phyloP scores from a whole-genome alignment of 2,797 vertebrate species.

The Toxotes lorentzi region DNA sequence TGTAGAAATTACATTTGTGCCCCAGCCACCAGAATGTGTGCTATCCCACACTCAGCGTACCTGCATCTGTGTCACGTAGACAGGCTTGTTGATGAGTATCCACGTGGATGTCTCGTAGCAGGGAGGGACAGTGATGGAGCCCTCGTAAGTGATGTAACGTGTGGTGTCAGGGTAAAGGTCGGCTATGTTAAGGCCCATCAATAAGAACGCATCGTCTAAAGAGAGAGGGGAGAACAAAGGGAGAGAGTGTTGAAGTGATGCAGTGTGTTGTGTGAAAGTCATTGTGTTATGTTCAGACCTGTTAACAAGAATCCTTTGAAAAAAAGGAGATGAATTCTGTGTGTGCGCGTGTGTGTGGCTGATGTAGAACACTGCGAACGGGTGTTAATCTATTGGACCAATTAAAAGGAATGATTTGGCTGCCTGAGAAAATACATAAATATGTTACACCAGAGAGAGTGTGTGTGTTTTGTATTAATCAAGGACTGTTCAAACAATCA shows the following conservation, averaged over 20 bases:
- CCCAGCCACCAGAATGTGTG: not conserved
- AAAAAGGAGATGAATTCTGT: not conserved
- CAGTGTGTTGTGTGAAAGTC: slow-evolving; percentile 18
- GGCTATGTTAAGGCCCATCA: slow-evolving; percentile 95
- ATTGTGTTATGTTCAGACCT: not conserved
- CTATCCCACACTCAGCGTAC: slow-evolving; percentile 70
- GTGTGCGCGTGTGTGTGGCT: not conserved
- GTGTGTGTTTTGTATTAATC: slow-evolving; percentile 65
- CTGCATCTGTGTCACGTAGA: slow-evolving; percentile 98
- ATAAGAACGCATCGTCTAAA: slow-evolving; percentile 95
- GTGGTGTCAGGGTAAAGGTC: slow-evolving; percentile 96
- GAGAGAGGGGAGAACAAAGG: not conserved
- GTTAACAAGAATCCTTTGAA: not conserved
- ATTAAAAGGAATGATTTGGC: slow-evolving; percentile 86
- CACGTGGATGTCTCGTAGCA: slow-evolving; percentile 97
- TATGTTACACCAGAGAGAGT: not conserved
- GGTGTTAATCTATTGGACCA: slow-evolving; percentile 87
- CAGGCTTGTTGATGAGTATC: slow-evolving; percentile 98
- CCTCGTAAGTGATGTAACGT: slow-evolving; percentile 97
- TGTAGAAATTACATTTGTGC: slow-evolving; percentile 28
- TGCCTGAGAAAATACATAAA: not conserved
- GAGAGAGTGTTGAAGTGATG: not conserved
- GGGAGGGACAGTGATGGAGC: slow-evolving; percentile 96
- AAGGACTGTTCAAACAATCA: slow-evolving; percentile 8
- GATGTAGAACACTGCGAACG: slow-evolving; percentile 89